phyloP scores from a whole-genome alignment of 2,888 invertebrate genomes.

The Tetanocera ferruginea region DNA sequence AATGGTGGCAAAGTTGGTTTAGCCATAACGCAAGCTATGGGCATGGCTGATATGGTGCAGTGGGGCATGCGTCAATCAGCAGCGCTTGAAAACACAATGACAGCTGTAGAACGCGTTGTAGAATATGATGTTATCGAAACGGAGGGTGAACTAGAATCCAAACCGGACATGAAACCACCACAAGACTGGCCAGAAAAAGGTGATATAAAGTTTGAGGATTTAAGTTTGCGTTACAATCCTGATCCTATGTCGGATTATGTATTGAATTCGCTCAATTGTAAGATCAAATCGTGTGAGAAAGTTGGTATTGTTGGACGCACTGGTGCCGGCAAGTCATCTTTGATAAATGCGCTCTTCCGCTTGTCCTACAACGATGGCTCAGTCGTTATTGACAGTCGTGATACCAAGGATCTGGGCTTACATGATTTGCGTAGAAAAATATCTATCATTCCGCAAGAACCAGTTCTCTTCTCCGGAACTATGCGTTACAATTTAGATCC shows the following conservation, averaged over 20 bases:
- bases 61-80: constrained; percentile 96
- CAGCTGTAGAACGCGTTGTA: constrained; percentile 85
- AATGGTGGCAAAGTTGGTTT: constrained; percentile 82
- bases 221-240: constrained; percentile 80
- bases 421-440: constrained; percentile 82
- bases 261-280: constrained; percentile 79
- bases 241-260: constrained; percentile 77
- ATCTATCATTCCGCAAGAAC: constrained; percentile 89
- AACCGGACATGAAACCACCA: constrained; percentile 76
- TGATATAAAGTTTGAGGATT: constrained; percentile 76
- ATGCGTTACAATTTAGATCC: constrained; percentile 92
- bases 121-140: constrained; percentile 75
- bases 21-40: constrained; percentile 85
- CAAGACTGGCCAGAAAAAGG: constrained; percentile 82
- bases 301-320: constrained; percentile 80
- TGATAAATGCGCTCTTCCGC: constrained; percentile 82
- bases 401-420: constrained; percentile 79
- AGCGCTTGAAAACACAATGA: constrained; percentile 90
- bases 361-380: constrained; percentile 83
- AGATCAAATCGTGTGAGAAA: constrained; percentile 76
- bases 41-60: constrained; percentile 77
- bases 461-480: constrained; percentile 87
- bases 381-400: constrained; percentile 84
- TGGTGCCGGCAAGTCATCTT: constrained; percentile 80
- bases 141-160: constrained; percentile 75